These are phyloP conservation scores for Dryobota labecula DNA, from an alignment of 2,888 invertebrate genomes.

Conservation along the genomic window DNA sequence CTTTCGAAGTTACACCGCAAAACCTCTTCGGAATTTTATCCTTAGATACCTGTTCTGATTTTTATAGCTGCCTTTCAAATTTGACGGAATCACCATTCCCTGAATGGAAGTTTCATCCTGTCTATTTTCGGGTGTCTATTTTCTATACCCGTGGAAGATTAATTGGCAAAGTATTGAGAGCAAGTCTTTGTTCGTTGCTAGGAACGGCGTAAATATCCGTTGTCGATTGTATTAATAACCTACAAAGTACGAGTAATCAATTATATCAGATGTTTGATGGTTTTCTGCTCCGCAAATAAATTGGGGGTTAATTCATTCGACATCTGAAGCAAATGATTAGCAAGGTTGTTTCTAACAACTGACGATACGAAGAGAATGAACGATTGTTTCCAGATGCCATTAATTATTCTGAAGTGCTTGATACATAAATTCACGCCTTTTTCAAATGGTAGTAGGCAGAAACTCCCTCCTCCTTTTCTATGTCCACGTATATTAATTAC, in stretches of 20 bases:
- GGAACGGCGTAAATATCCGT: conserved; percentile 42
- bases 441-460: neutral
- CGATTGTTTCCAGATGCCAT: conserved; percentile 33
- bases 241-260: conserved; percentile 56
- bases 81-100: conserved; percentile 33
- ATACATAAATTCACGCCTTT: neutral
- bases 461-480: neutral
- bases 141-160: conserved; percentile 35
- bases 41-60: conserved; percentile 57
- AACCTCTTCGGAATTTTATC: conserved; percentile 51
- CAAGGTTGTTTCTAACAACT: conserved; percentile 29
- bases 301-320: conserved; percentile 61
- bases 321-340: conserved; percentile 57
- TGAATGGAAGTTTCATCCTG: conserved; percentile 20
- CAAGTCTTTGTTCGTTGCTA: conserved; percentile 35
- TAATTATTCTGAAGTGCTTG: conserved; percentile 31
- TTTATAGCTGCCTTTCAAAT: conserved; percentile 57
- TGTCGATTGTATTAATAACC: conserved; percentile 57
- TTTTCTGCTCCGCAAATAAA: conserved; percentile 59
- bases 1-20: conserved; percentile 58
- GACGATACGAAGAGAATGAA: conserved; percentile 18
- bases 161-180: conserved; percentile 43
- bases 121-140: conserved; percentile 28
- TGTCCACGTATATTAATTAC: neutral
- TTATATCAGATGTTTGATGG: conserved; percentile 55